phyloP scores from a whole-genome alignment of 2,888 invertebrate genomes.

The Cheilosia variabilis region DNA sequence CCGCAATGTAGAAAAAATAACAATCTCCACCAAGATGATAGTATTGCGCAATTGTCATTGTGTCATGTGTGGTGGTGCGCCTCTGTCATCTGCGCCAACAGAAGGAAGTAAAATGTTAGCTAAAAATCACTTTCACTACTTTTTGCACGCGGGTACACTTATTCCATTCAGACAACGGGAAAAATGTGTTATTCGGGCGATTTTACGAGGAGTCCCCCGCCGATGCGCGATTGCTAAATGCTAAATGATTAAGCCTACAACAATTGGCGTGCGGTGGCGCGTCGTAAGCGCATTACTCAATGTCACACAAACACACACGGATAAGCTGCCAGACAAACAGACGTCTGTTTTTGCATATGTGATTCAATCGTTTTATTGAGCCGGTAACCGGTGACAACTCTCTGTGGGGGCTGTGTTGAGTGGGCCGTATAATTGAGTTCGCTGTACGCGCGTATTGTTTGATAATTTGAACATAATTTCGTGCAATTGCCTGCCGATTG shows the following conservation, averaged over 20 bases:
- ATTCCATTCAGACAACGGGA: constrained; percentile 60
- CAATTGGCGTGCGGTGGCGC: constrained; percentile 15
- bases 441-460: constrained; percentile 21
- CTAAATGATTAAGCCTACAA: constrained; percentile 44
- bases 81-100: neutral
- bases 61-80: neutral
- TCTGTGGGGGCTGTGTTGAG: constrained; percentile 9
- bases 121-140: constrained; percentile 54
- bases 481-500: constrained; percentile 31
- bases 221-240: constrained; percentile 18
- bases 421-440: constrained; percentile 56
- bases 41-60: constrained; percentile 30
- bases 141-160: constrained; percentile 38
- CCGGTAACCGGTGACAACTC: too few species aligned
- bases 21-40: constrained; percentile 17
- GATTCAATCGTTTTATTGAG: constrained; percentile 12
- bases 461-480: constrained; percentile 38
- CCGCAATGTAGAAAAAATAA: neutral
- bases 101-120: constrained; percentile 23
- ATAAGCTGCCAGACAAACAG: neutral
- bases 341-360: constrained; percentile 19
- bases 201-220: constrained; percentile 11
- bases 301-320: constrained; percentile 10
- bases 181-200: constrained; percentile 51
- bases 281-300: constrained; percentile 46